Conservation (phyloP, 2,113 vertebrate species). For the Xenus cinereus region DNA sequence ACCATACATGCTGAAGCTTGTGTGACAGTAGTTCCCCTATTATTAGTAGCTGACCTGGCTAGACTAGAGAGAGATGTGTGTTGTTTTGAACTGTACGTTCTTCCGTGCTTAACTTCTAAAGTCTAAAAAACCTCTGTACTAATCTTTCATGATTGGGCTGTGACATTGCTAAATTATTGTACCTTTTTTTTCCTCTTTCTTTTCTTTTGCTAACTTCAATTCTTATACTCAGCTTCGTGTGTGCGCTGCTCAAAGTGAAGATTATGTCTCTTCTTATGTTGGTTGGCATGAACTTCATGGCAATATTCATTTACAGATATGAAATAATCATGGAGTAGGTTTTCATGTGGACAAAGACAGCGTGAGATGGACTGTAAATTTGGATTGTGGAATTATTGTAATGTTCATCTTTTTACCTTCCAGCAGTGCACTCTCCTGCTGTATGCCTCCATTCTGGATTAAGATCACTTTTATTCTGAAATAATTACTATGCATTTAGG, state of each 20-base stretch:
- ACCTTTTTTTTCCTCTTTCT: not conserved
- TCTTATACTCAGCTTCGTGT: not conserved
- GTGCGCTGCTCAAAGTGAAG: not conserved
- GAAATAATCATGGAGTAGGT: not conserved
- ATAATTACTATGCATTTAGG: not conserved
- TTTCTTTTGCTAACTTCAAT: not conserved
- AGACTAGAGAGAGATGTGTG: not conserved
- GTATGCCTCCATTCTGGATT: not conserved
- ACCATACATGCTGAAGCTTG: not conserved
- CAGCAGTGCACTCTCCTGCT: not conserved
- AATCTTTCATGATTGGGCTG: not conserved
- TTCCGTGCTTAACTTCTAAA: not conserved
- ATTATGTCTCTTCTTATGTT: not conserved
- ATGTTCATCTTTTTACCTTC: not conserved
- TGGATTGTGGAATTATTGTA: not conserved
- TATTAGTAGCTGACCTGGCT: not conserved
- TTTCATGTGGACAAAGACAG: fast-evolving
- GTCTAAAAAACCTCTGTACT: not conserved
- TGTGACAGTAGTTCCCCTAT: not conserved
- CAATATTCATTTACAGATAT: not conserved
- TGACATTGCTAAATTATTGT: not conserved
- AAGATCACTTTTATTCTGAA: not conserved
- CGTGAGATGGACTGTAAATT: not conserved
- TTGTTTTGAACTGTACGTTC: not conserved
- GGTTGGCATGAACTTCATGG: not conserved